These are phyloP conservation scores for Athene noctua DNA, from an alignment of 2,113 vertebrate species.

Conservation along the genomic window DNA sequence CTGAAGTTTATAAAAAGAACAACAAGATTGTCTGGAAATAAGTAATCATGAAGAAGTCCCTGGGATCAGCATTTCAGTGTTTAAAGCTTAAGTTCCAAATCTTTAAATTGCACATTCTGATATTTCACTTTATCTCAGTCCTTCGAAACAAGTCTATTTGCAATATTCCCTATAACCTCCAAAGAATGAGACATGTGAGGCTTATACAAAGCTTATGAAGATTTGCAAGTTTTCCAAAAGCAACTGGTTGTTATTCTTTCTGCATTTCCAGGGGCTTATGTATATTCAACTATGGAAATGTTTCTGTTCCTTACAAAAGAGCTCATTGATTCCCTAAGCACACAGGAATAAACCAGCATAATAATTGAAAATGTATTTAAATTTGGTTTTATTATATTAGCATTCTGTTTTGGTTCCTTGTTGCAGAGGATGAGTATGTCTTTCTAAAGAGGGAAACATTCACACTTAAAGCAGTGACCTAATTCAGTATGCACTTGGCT, in stretches of 20 bases:
- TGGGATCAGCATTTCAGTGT: neutral
- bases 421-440: neutral
- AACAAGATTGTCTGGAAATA: neutral
- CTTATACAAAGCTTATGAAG: neutral
- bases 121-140: neutral
- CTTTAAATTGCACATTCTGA: neutral
- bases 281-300: conserved; percentile 39
- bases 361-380: conserved; percentile 8
- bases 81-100: neutral
- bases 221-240: neutral
- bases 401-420: neutral
- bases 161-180: neutral
- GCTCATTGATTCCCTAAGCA: conserved; percentile 7
- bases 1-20: neutral
- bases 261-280: conserved; percentile 8
- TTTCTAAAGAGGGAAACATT: neutral
- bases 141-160: neutral
- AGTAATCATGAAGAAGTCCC: neutral
- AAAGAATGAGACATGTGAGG: neutral
- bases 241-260: neutral
- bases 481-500: neutral
- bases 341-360: conserved; percentile 1
- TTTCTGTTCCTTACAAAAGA: conserved; percentile 28
- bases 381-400: neutral
- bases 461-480: neutral